Percentiles rank a stretch among this genome's conserved stretches.
These are phyloP conservation scores for Rhyacophila brunnea DNA, from an alignment of 1,140 invertebrate genomes.

Conservation along the genomic window DNA sequence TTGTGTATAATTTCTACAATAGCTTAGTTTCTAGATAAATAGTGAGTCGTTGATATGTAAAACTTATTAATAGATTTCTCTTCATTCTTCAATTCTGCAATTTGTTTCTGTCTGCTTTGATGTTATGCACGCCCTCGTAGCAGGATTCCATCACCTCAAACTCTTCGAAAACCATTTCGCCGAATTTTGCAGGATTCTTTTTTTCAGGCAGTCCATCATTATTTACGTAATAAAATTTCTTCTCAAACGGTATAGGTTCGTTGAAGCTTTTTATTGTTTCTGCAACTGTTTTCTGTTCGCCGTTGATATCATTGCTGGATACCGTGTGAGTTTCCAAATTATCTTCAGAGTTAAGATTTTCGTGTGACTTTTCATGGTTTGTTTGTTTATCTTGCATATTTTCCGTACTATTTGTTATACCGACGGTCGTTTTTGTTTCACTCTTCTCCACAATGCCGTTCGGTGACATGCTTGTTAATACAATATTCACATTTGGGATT, in stretches of 20 bases:
- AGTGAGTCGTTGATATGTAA: not conserved
- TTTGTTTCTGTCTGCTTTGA: conserved; percentile 40
- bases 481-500: no score
- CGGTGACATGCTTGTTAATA: no score
- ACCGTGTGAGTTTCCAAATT: not conserved
- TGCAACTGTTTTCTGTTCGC: conserved; percentile 27
- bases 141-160: conserved; percentile 68
- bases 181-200: conserved; percentile 59
- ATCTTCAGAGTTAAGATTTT: conserved; percentile 3
- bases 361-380: not conserved
- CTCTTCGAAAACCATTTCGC: conserved; percentile 80
- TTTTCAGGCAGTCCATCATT: conserved; percentile 35
- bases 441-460: no score
- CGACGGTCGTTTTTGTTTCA: no score
- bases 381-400: conserved; percentile 1
- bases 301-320: conserved; percentile 10
- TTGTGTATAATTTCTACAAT: not conserved
- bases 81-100: not conserved
- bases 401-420: conserved; percentile 22
- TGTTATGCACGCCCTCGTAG: conserved; percentile 60
- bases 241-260: conserved; percentile 46
- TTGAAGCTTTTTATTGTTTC: conserved; percentile 32
- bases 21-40: not conserved
- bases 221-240: conserved; percentile 53
- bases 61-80: not conserved